These are phyloP conservation scores for Rousettus leschenaultii DNA, from an alignment of 2,113 vertebrate genomes.

Conservation along the genomic window DNA sequence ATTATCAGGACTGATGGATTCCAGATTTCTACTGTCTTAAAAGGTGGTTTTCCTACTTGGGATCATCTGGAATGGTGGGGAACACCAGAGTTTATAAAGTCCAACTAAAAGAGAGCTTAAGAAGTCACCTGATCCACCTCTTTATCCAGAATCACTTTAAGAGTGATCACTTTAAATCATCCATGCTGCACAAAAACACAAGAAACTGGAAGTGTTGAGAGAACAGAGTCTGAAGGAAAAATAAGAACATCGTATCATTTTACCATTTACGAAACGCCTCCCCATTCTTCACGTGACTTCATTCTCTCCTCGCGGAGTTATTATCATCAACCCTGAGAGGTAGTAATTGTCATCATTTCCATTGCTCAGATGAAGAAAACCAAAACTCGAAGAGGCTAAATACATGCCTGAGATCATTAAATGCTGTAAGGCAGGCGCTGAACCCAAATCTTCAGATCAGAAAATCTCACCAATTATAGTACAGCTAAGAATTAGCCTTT, in stretches of 20 bases:
- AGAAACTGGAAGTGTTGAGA: background rate
- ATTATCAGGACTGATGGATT: slow-evolving; percentile 42
- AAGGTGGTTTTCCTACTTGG: slow-evolving; percentile 29
- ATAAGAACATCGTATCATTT: background rate
- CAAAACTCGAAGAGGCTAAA: background rate
- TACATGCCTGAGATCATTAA: background rate
- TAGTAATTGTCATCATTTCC: slow-evolving; percentile 17
- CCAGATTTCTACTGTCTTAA: slow-evolving; percentile 41
- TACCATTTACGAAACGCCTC: slow-evolving; percentile 20
- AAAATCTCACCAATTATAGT: background rate
- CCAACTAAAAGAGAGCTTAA: slow-evolving; percentile 1
- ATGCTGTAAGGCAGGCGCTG: background rate
- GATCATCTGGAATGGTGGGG: background rate
- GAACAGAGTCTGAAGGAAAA: background rate
- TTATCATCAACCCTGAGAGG: background rate
- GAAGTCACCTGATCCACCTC: background rate
- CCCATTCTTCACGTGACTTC: background rate
- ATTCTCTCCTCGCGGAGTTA: background rate
- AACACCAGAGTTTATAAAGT: slow-evolving; percentile 3
- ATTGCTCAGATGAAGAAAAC: slow-evolving; percentile 35
- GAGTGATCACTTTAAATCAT: background rate
- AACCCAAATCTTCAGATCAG: background rate
- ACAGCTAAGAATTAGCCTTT: background rate
- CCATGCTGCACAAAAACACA: background rate
- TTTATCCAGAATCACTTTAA: background rate